These are phyloP conservation scores for Drosophila biarmipes DNA, from an alignment of 1,140 invertebrate species.

Conservation along the genomic window DNA sequence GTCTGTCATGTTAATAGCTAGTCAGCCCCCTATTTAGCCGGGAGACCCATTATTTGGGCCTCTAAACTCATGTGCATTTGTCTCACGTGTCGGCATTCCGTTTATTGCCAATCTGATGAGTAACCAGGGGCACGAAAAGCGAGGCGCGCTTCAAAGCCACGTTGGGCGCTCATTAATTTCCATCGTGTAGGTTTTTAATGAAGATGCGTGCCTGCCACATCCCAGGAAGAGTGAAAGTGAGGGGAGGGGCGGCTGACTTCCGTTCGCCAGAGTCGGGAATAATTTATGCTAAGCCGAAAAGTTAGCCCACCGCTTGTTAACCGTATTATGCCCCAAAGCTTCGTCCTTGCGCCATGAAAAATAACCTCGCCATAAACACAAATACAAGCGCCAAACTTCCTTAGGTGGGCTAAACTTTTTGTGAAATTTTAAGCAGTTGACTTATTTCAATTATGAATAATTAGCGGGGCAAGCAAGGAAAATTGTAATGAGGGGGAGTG, in stretches of 20 bases:
- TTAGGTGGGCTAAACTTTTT: slow-evolving; percentile 34
- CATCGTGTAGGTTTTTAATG: slow-evolving; percentile 77
- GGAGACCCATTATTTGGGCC: slow-evolving; percentile 53
- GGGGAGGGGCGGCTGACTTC: slow-evolving; percentile 9
- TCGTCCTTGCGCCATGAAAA: slow-evolving; percentile 32
- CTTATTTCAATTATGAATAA: slow-evolving; percentile 67
- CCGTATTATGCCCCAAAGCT: slow-evolving; percentile 55
- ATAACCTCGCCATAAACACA: slow-evolving; percentile 16
- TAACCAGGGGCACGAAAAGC: background rate
- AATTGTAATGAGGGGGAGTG: slow-evolving; percentile 6
- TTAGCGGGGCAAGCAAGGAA: slow-evolving; percentile 33
- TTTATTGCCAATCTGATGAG: slow-evolving; percentile 68
- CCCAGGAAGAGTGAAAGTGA: background rate
- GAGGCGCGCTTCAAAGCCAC: slow-evolving; percentile 33
- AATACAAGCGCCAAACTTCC: slow-evolving; percentile 16
- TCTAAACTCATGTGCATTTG: slow-evolving; percentile 77
- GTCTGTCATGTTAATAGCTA: slow-evolving; percentile 62
- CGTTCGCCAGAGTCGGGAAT: slow-evolving; percentile 33
- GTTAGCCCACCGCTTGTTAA: slow-evolving; percentile 65
- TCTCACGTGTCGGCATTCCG: slow-evolving; percentile 68
- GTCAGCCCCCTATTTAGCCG: slow-evolving; percentile 7
- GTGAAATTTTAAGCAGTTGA: slow-evolving; percentile 51
- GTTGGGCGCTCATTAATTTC: slow-evolving; percentile 74
- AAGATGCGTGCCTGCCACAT: slow-evolving; percentile 59
- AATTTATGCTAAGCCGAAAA: slow-evolving; percentile 78